Conservation (phyloP, 2,888 invertebrate species). For the Acleris holmiana region DNA sequence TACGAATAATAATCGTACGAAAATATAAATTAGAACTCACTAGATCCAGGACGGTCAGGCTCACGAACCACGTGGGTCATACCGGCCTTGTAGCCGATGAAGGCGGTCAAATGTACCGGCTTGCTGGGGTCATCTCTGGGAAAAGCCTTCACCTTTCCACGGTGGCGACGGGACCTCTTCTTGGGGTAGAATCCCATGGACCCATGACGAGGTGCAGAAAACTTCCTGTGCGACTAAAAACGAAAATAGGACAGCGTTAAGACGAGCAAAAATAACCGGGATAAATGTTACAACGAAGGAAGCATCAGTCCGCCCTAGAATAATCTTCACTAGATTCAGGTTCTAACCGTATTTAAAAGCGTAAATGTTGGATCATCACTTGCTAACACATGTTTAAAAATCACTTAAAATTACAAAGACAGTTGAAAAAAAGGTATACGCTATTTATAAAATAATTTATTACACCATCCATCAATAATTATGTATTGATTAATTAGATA, state of each 20-base stretch:
- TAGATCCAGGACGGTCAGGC: constrained; percentile 99
- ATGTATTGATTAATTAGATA: constrained; percentile 37
- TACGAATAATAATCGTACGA: not conserved
- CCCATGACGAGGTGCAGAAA: constrained; percentile 99
- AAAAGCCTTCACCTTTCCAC: constrained; percentile 99
- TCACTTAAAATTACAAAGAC: not conserved
- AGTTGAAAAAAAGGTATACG: not conserved
- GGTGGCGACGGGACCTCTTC: constrained; percentile 97
- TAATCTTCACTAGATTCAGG: constrained; percentile 88
- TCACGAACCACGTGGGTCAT: constrained; percentile 99
- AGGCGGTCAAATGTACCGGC: constrained; percentile 98
- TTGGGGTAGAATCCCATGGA: constrained; percentile 99
- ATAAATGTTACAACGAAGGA: not conserved
- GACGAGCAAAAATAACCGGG: not conserved
- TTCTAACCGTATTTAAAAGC: constrained; percentile 86
- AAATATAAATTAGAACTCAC: constrained; percentile 85
- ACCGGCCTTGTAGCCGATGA: constrained; percentile 99
- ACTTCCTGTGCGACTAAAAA: constrained; percentile 99
- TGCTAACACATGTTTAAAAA: constrained; percentile 42
- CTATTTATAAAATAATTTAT: not conserved
- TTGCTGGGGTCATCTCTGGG: constrained; percentile 98
- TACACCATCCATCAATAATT: not conserved
- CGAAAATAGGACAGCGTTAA: constrained; percentile 21
- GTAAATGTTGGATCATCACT: constrained; percentile 87
- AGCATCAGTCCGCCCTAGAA: constrained; percentile 91